These are phyloP conservation scores for Ictidomys tridecemlineatus DNA, from an alignment of 2,113 vertebrate genomes.

Conservation along the genomic window DNA sequence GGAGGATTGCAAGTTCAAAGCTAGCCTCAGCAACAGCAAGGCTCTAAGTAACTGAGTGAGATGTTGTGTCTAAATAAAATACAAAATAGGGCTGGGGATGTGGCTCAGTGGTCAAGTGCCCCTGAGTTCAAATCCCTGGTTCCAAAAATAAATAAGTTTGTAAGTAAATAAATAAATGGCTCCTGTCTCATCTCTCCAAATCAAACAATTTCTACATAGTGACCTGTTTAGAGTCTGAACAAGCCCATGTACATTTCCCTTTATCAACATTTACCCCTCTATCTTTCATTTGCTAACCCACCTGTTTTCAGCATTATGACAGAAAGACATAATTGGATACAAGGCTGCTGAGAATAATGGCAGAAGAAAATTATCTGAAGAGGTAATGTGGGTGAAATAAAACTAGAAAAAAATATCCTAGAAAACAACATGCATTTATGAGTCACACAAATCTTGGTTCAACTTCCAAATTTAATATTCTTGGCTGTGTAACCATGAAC, in stretches of 20 bases:
- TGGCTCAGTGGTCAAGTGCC: too few species aligned
- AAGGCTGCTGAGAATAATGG: not conserved
- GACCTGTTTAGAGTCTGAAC: not conserved
- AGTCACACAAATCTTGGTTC: not conserved
- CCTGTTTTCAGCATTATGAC: not conserved
- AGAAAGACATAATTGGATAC: not conserved
- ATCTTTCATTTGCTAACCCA: not conserved
- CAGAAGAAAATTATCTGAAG: not conserved
- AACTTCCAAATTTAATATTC: conserved; percentile 9
- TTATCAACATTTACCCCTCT: conserved; percentile 9
- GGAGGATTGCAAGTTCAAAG: too few species aligned
- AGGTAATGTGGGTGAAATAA: not conserved
- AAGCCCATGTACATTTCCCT: not conserved
- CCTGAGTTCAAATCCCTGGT: too few species aligned
- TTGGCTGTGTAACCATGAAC: not conserved
- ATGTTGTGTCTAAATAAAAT: too few species aligned
- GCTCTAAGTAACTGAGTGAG: too few species aligned
- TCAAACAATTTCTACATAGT: not conserved
- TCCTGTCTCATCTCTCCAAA: not conserved
- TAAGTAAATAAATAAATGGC: not conserved
- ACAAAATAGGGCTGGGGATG: too few species aligned
- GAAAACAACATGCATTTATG: not conserved
- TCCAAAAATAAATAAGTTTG: too few species aligned
- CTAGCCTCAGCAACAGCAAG: too few species aligned
- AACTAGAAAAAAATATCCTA: not conserved